phyloP scores from a whole-genome alignment of 2,888 invertebrate genomes.

The Priapulus caudatus region DNA sequence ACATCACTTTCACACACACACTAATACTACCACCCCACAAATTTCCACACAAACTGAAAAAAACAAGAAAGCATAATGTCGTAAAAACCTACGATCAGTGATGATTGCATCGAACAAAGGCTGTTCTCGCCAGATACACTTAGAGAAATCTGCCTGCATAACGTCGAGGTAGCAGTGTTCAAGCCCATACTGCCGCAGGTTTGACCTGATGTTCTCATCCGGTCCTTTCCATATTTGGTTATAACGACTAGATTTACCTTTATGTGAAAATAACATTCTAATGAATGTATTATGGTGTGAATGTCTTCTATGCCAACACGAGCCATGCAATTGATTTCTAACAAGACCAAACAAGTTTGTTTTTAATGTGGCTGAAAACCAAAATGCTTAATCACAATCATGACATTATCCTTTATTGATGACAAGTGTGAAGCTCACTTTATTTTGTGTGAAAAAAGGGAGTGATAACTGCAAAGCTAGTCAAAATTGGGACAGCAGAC shows the following conservation, averaged over 20 bases:
- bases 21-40: too few species aligned
- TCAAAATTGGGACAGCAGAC: too few species aligned
- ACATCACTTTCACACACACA: too few species aligned
- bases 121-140: constrained; percentile 58
- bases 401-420: too few species aligned
- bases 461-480: too few species aligned
- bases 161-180: constrained; percentile 67
- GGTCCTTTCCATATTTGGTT: constrained; percentile 43
- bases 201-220: constrained; percentile 75
- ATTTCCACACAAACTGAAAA: constrained; percentile 4
- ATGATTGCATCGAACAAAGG: constrained; percentile 73
- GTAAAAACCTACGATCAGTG: constrained; percentile 55
- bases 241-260: constrained; percentile 40
- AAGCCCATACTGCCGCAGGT: constrained; percentile 75
- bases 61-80: not conserved
- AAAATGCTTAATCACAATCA: too few species aligned
- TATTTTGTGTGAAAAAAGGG: too few species aligned
- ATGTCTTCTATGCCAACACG: constrained; percentile 40
- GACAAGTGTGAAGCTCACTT: too few species aligned
- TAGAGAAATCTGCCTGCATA: constrained; percentile 79
- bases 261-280: not conserved
- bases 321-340: constrained; percentile 8
- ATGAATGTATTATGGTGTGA: not conserved
- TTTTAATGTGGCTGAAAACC: not conserved
- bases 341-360: constrained; percentile 7